phyloP scores from a whole-genome alignment of 2,888 invertebrate genomes.

The Himalopsyche kuldschensis region DNA sequence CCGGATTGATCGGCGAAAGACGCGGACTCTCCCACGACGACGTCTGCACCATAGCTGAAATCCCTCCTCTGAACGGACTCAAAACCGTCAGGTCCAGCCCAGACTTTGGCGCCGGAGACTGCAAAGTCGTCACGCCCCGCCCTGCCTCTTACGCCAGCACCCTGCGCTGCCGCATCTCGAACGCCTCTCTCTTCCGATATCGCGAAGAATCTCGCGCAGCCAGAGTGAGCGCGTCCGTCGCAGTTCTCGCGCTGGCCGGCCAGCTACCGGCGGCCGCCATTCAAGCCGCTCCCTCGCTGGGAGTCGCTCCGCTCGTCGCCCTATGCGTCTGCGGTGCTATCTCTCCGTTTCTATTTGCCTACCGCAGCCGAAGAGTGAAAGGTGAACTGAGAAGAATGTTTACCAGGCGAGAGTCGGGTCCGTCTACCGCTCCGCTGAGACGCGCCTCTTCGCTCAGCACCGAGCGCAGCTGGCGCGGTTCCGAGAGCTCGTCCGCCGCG shows the following conservation, averaged over 20 bases:
- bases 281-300: constrained; percentile 56
- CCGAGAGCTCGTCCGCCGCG: constrained; percentile 27
- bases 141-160: constrained; percentile 71
- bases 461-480: constrained; percentile 32
- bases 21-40: constrained; percentile 53
- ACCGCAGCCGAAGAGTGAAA: constrained; percentile 68
- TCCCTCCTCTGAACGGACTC: constrained; percentile 47
- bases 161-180: constrained; percentile 77
- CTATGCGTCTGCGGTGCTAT: constrained; percentile 65
- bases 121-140: constrained; percentile 47
- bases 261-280: constrained; percentile 50
- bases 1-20: constrained; percentile 51
- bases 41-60: constrained; percentile 43
- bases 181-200: constrained; percentile 81
- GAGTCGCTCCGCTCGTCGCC: constrained; percentile 56
- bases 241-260: constrained; percentile 61
- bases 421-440: constrained; percentile 22
- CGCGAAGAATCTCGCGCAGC: constrained; percentile 89
- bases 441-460: constrained; percentile 36
- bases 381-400: constrained; percentile 29
- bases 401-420: constrained; percentile 21
- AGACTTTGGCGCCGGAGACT: constrained; percentile 52
- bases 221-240: constrained; percentile 78
- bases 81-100: constrained; percentile 60
- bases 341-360: constrained; percentile 77